Evolutionary conservation across 2,888 invertebrate species (phyloP).

Genomic region (Geotrupes spiniger): DNA sequence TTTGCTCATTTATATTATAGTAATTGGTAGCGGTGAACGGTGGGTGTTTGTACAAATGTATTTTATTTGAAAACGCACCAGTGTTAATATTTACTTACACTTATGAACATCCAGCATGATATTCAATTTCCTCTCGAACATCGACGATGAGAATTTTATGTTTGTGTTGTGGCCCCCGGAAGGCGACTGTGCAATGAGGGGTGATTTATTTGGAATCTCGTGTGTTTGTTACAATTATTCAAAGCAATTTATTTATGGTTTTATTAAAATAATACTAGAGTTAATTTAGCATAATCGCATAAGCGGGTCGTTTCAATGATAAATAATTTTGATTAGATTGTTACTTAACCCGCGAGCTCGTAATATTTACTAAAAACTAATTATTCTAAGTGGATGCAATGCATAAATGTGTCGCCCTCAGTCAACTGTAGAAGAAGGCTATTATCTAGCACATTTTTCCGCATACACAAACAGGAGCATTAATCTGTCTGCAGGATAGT

Average conservation of each 20-base stretch:
- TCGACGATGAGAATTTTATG: too few relatives aligned
- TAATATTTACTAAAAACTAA: background rate
- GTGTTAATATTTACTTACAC: conserved; percentile 4
- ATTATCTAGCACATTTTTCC: conserved; percentile 6
- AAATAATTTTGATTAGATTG: too few relatives aligned
- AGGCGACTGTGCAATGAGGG: too few relatives aligned
- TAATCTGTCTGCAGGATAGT: conserved; percentile 10
- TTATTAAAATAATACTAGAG: too few relatives aligned
- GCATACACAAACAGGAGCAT: conserved; percentile 7
- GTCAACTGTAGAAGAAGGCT: conserved; percentile 2
- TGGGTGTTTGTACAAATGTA: background rate
- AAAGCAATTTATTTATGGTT: too few relatives aligned
- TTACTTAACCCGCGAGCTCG: too few relatives aligned
- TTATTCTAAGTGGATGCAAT: conserved; percentile 5
- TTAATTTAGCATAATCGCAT: too few relatives aligned
- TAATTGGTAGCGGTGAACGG: conserved; percentile 1
- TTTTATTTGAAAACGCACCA: conserved; percentile 1
- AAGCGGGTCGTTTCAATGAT: too few relatives aligned
- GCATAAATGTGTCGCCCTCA: conserved; percentile 1
- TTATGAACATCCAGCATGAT: conserved; percentile 5
- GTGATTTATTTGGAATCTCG: too few relatives aligned
- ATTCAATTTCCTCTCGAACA: too few relatives aligned
- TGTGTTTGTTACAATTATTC: too few relatives aligned
- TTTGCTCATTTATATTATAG: conserved; percentile 7
- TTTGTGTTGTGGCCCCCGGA: too few relatives aligned